Base-by-base conservation (phyloP, 2,888 invertebrate genomes). In the Hydropsyche betteni region DNA sequence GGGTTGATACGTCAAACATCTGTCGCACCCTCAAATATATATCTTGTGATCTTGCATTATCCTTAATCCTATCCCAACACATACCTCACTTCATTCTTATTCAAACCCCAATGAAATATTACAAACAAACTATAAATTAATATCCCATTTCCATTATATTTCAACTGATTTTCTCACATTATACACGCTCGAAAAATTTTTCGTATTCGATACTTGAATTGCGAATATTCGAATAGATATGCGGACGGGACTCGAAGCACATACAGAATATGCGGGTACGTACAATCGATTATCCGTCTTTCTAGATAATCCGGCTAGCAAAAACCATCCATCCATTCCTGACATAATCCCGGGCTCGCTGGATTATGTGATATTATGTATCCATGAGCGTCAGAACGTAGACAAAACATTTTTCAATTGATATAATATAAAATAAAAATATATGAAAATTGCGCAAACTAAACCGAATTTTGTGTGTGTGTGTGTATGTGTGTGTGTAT, bases 1-100 rank as follows among this genome's bases (percentile, higher is more conserved):
- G 75, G 64, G 51, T 34, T 38, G 70, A 14, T 68, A 8, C 58
- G 36, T 51, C 34, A 44, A 55, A 68, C 78, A 78, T 78, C 78
- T 78, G 78, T 74, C 76, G 76, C 64, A 52, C 71, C 75, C 77
- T 74, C 55, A 44, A 53, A 74, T 76, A 24, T 72, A 51, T 69
- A 72, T 75, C 71, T 76, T 73, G 77, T 74, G 74, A 79, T 79
- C 77, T 71, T 51, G 77, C 50, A 79, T 79, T 79, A 79, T 79
- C 77, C 76, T 24, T 79, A 79, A 79, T 79, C 79, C 79, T 36
- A 71, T 75, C 69, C 72, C 68, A 68, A 53, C n/a, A n/a, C n/a
- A n/a, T n/a, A n/a, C n/a, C n/a, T n/a, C n/a, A n/a, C 75, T 24
- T 53, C 14, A 14, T 53, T 53, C 6, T 14, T 6, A 53, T 53